Conservation (phyloP, 1,140 invertebrate species). For the Pemphigus obesinymphae region DNA sequence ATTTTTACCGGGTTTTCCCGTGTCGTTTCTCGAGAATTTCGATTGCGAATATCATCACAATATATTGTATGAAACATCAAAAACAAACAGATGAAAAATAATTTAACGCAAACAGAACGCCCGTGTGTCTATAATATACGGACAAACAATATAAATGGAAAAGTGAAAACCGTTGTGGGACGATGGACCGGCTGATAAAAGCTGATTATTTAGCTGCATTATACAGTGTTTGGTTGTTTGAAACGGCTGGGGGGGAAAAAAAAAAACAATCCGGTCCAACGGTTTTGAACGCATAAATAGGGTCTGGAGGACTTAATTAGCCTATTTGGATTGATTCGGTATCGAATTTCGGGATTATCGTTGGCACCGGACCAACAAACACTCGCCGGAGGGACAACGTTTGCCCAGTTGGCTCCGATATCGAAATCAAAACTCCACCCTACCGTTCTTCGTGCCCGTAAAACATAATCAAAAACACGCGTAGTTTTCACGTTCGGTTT, state of each 20-base stretch:
- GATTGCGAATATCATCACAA: no score
- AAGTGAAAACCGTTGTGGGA: no score
- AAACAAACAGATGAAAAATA: no score
- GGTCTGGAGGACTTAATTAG: constrained; percentile 19
- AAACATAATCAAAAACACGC: not conserved
- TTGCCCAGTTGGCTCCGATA: constrained; percentile 5
- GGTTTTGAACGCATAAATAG: not conserved
- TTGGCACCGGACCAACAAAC: not conserved
- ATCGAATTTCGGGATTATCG: not conserved
- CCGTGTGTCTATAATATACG: no score
- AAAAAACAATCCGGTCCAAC: not conserved
- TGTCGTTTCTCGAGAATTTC: no score
- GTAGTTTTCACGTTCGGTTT: not conserved
- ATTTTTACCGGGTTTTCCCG: no score
- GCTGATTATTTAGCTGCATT: no score
- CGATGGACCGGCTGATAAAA: no score
- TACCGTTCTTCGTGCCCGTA: not conserved
- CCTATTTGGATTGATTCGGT: constrained; percentile 24
- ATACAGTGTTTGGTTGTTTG: no score
- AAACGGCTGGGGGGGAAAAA: not conserved
- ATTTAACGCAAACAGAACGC: no score
- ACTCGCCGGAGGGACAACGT: not conserved
- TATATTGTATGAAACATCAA: no score
- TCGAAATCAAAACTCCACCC: not conserved
- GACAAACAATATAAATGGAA: no score